These are phyloP conservation scores for Neodiprion fabricii DNA, from an alignment of 1,140 invertebrate species.

Conservation along the genomic window DNA sequence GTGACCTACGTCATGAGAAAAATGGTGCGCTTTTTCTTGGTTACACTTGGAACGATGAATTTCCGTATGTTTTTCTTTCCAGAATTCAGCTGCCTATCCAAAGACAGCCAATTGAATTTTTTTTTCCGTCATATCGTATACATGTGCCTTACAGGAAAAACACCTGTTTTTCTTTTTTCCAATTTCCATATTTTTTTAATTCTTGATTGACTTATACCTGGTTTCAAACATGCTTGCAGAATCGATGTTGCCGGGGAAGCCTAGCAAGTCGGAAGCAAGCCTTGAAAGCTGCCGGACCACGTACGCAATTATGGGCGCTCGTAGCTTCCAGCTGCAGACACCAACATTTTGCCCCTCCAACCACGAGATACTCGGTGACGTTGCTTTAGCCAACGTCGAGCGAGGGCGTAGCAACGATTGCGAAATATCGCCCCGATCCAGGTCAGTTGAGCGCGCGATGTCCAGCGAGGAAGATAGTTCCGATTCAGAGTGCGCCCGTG, in stretches of 20 bases:
- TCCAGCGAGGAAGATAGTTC: slow-evolving; percentile 53
- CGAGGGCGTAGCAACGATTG: slow-evolving; percentile 19
- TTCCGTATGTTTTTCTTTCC: too few relatives aligned
- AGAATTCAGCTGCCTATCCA: too few relatives aligned
- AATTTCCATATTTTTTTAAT: too few relatives aligned
- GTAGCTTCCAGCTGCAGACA: not conserved
- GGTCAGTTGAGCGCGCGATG: slow-evolving; percentile 52
- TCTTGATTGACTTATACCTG: too few relatives aligned
- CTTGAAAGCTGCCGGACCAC: not conserved
- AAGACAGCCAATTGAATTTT: too few relatives aligned
- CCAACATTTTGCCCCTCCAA: slow-evolving; percentile 10
- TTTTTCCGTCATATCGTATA: too few relatives aligned
- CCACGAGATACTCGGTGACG: slow-evolving; percentile 17
- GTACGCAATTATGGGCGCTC: not conserved
- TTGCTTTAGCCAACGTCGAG: slow-evolving; percentile 26
- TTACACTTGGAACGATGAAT: too few relatives aligned
- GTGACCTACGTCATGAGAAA: too few relatives aligned
- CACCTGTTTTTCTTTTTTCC: too few relatives aligned
- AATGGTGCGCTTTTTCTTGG: too few relatives aligned
- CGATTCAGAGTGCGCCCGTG: not conserved
- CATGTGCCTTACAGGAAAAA: too few relatives aligned
- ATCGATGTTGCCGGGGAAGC: not conserved
- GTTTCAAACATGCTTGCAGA: too few relatives aligned
- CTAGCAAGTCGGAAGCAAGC: not conserved
- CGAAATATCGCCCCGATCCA: slow-evolving; percentile 32